Evolutionary conservation across 2,888 invertebrate genomes (phyloP).

Genomic region (Bombylius discolor): DNA sequence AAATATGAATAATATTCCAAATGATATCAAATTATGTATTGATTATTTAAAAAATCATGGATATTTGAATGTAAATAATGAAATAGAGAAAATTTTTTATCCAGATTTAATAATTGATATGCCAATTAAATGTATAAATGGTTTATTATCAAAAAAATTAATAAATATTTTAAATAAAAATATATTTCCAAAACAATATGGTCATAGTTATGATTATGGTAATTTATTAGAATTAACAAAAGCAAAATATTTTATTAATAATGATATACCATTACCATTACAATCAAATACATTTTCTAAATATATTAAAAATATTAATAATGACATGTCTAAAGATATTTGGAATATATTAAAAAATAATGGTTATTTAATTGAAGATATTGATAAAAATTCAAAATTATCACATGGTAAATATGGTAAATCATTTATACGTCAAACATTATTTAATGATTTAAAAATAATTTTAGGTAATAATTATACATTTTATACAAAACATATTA

Average conservation of each 20-base stretch:
- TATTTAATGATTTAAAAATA: too few relatives aligned
- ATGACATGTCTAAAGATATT: background rate
- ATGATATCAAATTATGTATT: slow-evolving; percentile 2
- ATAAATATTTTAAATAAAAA: slow-evolving; percentile 4
- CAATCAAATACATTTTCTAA: slow-evolving; percentile 3
- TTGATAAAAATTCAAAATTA: too few relatives aligned
- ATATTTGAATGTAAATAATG: slow-evolving; percentile 3
- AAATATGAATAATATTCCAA: background rate
- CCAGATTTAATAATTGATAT: slow-evolving; percentile 1
- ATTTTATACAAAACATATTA: too few relatives aligned
- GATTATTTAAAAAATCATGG: slow-evolving; percentile 1
- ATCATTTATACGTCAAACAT: too few relatives aligned
- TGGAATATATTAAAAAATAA: slow-evolving; percentile 8
- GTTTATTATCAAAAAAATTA: slow-evolving; percentile 1
- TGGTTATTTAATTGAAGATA: slow-evolving; percentile 1
- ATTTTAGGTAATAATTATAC: too few relatives aligned
- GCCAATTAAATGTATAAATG: slow-evolving; percentile 6
- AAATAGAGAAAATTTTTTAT: slow-evolving; percentile 2
- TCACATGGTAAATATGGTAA: too few relatives aligned
- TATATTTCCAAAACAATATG: slow-evolving; percentile 12
- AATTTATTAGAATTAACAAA: slow-evolving; percentile 6
- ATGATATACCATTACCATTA: slow-evolving; percentile 4
- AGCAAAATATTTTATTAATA: slow-evolving; percentile 9
- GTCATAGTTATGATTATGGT: slow-evolving; percentile 12
- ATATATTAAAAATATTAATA: slow-evolving; percentile 1